Base-by-base conservation (phyloP, 2,888 invertebrate species). In the Coelopa pilipes region DNA sequence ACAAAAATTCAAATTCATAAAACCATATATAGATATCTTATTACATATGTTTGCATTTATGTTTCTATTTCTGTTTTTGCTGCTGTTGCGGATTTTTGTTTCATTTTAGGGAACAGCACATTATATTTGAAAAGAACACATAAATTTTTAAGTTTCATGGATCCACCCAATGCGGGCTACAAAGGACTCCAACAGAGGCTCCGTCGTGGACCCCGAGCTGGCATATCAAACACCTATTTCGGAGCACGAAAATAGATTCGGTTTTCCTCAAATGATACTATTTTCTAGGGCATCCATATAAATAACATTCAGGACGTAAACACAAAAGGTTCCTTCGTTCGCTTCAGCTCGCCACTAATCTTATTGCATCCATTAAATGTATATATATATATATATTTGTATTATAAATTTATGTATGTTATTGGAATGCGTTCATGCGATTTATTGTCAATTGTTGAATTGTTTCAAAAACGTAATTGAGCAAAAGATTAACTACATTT, bases 391-490 rank as follows among this genome's bases (percentile, higher is more conserved):
- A 34, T 34, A 34, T 70, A 47, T 60, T 67, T 50, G 59, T 45
- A 59, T n/a, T n/a, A n/a, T n/a, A n/a, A n/a, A n/a, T 34, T 34
- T 34, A 34, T 34, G 24, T 72, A 46, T 70, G n/a, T 74, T 50
- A 21, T 67, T 67, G 73, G 21, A 60, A 72, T 75, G 34, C 66
- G 34, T 59, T 70, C 46, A 70, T 65, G 72, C 19, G 46, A 57
- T 62, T 75, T 75, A 76, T 76, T 75, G 75, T 76, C 76, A 67
- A 72, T 77, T 79, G 79, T 78, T 76, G 73, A 79, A 80, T 79
- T 78, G 74, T 78, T 72, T 67, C 53, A 72, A 76, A 68, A 55
- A 70, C 46, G 77, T 76, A 76, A 69, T 78, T 77, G 80, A 77
- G 75, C 73, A 78, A 80, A 76, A 67, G 19, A 78, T 77, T 78